Percentiles rank a stretch among this genome's conserved stretches.
These are phyloP conservation scores for Zosterops japonicus DNA, from an alignment of 2,113 vertebrate species.

Conservation along the genomic window DNA sequence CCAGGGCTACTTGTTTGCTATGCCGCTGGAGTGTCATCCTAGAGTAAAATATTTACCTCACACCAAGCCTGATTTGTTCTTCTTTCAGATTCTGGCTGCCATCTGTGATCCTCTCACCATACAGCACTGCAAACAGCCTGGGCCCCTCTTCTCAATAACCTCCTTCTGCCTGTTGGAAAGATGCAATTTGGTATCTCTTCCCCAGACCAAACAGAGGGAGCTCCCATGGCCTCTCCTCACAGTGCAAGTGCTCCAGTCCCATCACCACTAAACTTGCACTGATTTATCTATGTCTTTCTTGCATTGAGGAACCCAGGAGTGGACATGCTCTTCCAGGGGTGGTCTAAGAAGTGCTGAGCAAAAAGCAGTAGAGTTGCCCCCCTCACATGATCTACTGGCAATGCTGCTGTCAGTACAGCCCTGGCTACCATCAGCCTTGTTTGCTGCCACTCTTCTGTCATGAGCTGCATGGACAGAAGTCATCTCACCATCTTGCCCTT, in stretches of 20 bases:
- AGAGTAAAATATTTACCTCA: not conserved
- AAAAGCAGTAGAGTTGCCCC: rapidly evolving
- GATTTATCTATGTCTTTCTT: not conserved
- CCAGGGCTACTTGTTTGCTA: rapidly evolving
- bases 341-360: not conserved
- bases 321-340: not conserved
- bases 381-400: not conserved
- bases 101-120: not conserved
- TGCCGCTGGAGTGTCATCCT: not conserved
- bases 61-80: not conserved
- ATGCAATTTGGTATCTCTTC: not conserved
- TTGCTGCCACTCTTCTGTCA: not conserved
- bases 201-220: not conserved
- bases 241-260: not conserved
- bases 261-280: not conserved
- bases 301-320: rapidly evolving
- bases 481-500: not conserved
- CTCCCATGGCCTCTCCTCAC: not conserved
- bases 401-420: not conserved
- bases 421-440: not conserved
- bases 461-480: not conserved
- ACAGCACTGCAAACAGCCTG: not conserved
- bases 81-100: not conserved
- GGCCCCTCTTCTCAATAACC: not conserved
- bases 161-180: not conserved